phyloP scores from a whole-genome alignment of 2,888 invertebrate species.

The Eudemis profundana region DNA sequence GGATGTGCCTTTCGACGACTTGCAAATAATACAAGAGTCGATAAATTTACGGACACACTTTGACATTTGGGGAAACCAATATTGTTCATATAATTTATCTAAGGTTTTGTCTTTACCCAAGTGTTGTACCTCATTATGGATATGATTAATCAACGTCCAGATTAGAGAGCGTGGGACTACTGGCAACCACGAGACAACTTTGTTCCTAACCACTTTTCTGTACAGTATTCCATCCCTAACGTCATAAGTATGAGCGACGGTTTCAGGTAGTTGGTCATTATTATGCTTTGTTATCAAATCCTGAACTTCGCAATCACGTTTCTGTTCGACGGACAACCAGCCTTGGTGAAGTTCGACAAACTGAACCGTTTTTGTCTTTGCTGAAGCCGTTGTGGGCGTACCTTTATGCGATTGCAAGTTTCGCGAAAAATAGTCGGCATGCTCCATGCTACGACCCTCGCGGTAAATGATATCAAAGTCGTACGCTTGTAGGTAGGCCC shows the following conservation, averaged over 20 bases:
- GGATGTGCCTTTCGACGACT: conserved; percentile 34
- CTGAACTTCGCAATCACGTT: not conserved
- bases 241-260: conserved; percentile 1
- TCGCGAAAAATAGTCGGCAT: conserved; percentile 41
- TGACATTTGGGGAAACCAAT: conserved; percentile 48
- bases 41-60: conserved; percentile 42
- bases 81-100: conserved; percentile 44
- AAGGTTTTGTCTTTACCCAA: conserved; percentile 41
- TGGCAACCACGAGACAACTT: conserved; percentile 19
- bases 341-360: conserved; percentile 30
- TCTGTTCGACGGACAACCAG: conserved; percentile 14
- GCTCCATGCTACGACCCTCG: conserved; percentile 46
- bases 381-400: not conserved
- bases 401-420: not conserved
- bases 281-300: not conserved
- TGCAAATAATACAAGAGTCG: conserved; percentile 43
- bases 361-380: not conserved
- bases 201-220: conserved; percentile 10
- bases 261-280: conserved; percentile 4
- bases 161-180: conserved; percentile 42
- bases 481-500: conserved; percentile 47
- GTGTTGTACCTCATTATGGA: conserved; percentile 42
- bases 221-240: conserved; percentile 13
- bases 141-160: conserved; percentile 45
- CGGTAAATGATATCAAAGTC: conserved; percentile 47